Conservation (phyloP, 2,113 vertebrate species). For the Lethenteron reissneri region DNA sequence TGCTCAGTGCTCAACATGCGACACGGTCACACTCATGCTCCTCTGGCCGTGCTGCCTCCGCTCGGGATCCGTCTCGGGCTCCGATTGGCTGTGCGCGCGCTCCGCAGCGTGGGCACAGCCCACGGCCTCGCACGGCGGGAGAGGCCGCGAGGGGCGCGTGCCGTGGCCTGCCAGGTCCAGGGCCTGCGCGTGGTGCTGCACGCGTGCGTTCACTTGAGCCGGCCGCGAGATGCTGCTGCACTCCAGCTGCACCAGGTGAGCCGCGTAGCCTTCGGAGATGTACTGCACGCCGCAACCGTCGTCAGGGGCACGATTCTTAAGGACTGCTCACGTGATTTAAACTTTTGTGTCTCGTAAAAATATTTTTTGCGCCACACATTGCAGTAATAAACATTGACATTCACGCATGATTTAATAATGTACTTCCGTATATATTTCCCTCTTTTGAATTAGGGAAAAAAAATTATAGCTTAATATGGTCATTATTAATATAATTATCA, state of each 20-base stretch:
- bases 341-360: neutral
- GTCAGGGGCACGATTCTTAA: neutral
- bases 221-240: constrained; percentile 58
- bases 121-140: constrained; percentile 30
- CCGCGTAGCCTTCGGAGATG: constrained; percentile 77
- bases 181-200: constrained; percentile 76
- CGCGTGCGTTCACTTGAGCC: constrained; percentile 66
- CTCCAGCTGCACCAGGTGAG: constrained; percentile 64
- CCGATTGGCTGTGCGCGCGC: constrained; percentile 84
- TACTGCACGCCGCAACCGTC: constrained; percentile 30
- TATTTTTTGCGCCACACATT: neutral
- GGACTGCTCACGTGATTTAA: neutral
- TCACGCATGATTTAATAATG: neutral
- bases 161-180: constrained; percentile 93
- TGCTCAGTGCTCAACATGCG: too few species aligned
- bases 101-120: constrained; percentile 25
- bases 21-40: too few species aligned
- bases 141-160: constrained; percentile 42
- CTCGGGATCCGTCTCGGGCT: constrained; percentile 71
- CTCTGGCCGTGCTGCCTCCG: constrained; percentile 11
- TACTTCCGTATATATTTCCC: constrained; percentile 2
- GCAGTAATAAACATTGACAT: neutral
- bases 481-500: too few species aligned
- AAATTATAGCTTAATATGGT: neutral
- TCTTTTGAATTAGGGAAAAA: neutral